Conservation (phyloP, 2,113 vertebrate species). For the Ramphastos sulfuratus region DNA sequence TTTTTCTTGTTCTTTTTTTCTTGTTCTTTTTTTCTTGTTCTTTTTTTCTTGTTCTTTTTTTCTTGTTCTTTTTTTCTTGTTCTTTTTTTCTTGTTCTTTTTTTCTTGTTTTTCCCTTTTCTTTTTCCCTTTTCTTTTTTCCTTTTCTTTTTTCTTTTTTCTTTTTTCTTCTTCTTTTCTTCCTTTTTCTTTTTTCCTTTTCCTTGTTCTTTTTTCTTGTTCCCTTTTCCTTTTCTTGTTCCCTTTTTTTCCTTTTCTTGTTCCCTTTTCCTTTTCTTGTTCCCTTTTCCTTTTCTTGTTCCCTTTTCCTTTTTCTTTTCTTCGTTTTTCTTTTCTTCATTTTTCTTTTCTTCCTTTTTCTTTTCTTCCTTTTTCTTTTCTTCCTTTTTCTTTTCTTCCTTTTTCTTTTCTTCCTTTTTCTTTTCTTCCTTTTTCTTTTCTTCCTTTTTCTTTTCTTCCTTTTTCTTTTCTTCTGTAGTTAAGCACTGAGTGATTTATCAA, state of each 20-base stretch:
- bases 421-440: background rate
- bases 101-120: background rate
- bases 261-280: background rate
- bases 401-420: background rate
- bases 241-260: background rate
- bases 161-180: background rate
- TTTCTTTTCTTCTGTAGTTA: background rate
- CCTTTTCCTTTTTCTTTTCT: background rate
- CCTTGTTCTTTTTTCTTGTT: no score
- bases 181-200: no score
- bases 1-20: background rate
- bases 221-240: background rate
- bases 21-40: accelerated
- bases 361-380: background rate
- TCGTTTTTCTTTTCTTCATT: background rate
- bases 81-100: background rate
- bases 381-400: background rate
- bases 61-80: no score
- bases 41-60: background rate
- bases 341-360: background rate
- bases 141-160: background rate
- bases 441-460: background rate
- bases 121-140: background rate
- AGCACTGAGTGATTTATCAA: background rate
- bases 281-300: background rate